Base-by-base conservation (phyloP, 2,888 invertebrate genomes). In the Gonocerus acuteangulatus region DNA sequence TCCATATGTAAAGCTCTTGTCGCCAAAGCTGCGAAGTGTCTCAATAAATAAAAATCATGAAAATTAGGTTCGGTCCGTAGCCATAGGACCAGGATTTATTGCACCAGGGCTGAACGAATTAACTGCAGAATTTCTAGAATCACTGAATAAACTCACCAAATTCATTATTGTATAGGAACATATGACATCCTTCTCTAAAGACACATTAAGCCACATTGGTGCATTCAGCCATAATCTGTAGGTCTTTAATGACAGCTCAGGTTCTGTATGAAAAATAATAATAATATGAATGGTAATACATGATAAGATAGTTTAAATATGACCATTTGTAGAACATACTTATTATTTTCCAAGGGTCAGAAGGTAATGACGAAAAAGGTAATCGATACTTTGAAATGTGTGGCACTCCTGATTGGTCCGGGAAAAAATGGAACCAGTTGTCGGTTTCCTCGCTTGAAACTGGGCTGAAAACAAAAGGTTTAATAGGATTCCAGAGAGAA, bases 161-260 rank as follows among this genome's bases (percentile, higher is more conserved):
- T 75, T 75, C 66, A 76, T 77, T 18, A 80, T 74, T 11, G 77
- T 77, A 48, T 76, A 72, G 2, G 74, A 72, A 64, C 80, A 80
- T 67, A 80, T 75, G 36, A 76, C 71, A 63, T 78, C 73, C 22
- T 71, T 71, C 42, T 74, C 74, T 6, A 65, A 48, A 36, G 32
- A 42, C 1, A 48, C 18, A 15, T 21, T 47, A 11, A 59, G 44
- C 32, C 62, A 16, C 21, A 58, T 36, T 1, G 62, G 65, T 9
- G 65, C 65, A n/a, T 19, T 19, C 44, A 79, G 68, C 80, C 80
- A 80, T 52, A 72, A 72, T 42, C 72, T 70, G 63, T 78, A 79
- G 1, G 76, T 78, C 59, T 71, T 71, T 21, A 79, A 71, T 69
- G 74, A 77, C 18, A 79, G 71, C 69, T 79, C 79, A 6, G 75